These are phyloP conservation scores for Brachionichthys hirsutus DNA, from an alignment of 2,113 vertebrate species.

Conservation along the genomic window DNA sequence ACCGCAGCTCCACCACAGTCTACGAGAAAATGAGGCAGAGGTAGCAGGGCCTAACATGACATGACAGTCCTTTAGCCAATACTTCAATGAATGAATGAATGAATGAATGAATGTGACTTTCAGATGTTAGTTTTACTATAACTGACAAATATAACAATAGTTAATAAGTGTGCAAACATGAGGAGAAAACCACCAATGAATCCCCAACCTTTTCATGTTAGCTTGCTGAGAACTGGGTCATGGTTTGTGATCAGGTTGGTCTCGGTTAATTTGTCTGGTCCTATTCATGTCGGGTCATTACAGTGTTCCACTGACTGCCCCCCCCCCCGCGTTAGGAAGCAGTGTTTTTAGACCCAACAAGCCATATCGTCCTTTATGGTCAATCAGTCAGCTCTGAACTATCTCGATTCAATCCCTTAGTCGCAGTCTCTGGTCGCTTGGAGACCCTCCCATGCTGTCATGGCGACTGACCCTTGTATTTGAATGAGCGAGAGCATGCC, in stretches of 20 bases:
- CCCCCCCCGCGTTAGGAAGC: conserved; percentile 20
- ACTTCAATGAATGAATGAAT: too few relatives aligned
- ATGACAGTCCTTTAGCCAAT: too few relatives aligned
- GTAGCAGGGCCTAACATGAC: too few relatives aligned
- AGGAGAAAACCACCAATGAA: too few relatives aligned
- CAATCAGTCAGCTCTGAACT: conserved; percentile 44
- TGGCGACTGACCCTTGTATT: conserved; percentile 42
- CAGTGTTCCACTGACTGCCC: conserved; percentile 27
- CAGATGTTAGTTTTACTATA: not conserved
- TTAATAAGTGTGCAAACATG: too few relatives aligned
- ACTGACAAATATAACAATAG: not conserved
- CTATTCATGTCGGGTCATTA: conserved; percentile 1
- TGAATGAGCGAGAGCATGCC: conserved; percentile 24
- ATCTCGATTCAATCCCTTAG: conserved; percentile 35
- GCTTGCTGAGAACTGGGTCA: not conserved
- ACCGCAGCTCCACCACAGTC: not conserved
- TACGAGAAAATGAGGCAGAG: too few relatives aligned
- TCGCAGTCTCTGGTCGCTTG: conserved; percentile 28
- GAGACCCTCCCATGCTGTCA: conserved; percentile 45
- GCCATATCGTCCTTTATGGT: conserved; percentile 43
- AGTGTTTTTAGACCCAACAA: conserved; percentile 37
- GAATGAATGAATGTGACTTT: too few relatives aligned
- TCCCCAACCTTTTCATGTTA: too few relatives aligned
- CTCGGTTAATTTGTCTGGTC: not conserved
- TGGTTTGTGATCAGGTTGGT: not conserved